Evolutionary conservation across 92 coral and sea anemone genomes (phyloP), one percentile per base, ranked within the genome.

Genomic region (Virgularia gustaviana): DNA sequence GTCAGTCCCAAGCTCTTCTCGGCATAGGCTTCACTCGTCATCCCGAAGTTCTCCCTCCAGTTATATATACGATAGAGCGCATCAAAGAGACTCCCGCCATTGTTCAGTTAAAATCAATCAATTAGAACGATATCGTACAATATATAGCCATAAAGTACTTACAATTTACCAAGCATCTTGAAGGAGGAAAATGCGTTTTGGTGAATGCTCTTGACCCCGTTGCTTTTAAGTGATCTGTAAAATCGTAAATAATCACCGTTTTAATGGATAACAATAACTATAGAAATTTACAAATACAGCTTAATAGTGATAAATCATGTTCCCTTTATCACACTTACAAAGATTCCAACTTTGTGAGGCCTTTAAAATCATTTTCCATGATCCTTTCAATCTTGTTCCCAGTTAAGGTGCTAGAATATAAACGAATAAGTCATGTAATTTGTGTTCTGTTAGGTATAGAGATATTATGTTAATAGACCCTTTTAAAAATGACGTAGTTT

Each of bases 251-350:
- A 39, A 39, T 39, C 8, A 39, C 45, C 45, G 15, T 39, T 39
- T 39, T 39, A 39, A 15, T 39, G 45, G 8, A 39, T 7, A 47
- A 15, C 55, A 4, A 47, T 25, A 47, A 15, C 55, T 15, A 47
- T 25, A 47, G 22, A 19, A 47, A 39, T 15, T 15, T 47, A n/a
- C n/a, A n/a, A n/a, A n/a, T n/a, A n/a, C n/a, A n/a, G n/a, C n/a
- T n/a, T n/a, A n/a, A n/a, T n/a, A n/a, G n/a, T n/a, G n/a, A n/a
- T n/a, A n/a, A n/a, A n/a, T n/a, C n/a, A n/a, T n/a, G n/a, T n/a
- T n/a, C n/a, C n/a, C n/a, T n/a, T n/a, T n/a, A n/a, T n/a, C 32
- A 16, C 64, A 91, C 97, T 84, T 71, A 91, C 97, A 91, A 59
- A 0, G 56, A 65, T 2, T 88, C 86, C 35, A 91, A 81, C 0